Evolutionary conservation across 2,888 invertebrate species (phyloP), one percentile per base, ranked within the genome.

Genomic region (Caenorhabditis zanzibari): DNA sequence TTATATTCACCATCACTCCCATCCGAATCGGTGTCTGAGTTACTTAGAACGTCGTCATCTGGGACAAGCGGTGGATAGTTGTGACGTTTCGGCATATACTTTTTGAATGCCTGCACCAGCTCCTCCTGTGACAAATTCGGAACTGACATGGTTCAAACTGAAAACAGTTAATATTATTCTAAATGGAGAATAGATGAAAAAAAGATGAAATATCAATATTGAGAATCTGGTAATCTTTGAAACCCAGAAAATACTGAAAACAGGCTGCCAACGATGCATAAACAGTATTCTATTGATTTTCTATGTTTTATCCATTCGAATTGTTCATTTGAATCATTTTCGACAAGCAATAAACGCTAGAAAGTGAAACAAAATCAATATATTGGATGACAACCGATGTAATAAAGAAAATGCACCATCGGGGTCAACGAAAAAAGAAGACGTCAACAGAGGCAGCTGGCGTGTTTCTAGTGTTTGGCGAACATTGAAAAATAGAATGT

Each of bases 1-100:
- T 71, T 71, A n/a, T 63, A 32, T 19, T 71, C 77, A 6, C 32
- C 52, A 12, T 63, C 79, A 28, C 69, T 77, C 2, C 38, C 61
- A 28, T 77, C 76, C 0, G 68, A 69, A 1, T 77, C 76, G 0
- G 79, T 79, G 2, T 19, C 2, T 0, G 71, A 54, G 56, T 79
- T 71, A 0, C 38, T 32, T n/a, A 63, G 38, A 0, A 10, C 10
- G 0, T 71, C 71, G 2, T 56, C 47, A 22, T 64, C 56, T 0
- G 4, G 16, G 0, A 79, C 64, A 2, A 79, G 19, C 32, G 71
- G 79, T n/a, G 79, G 79, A 16, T 64, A 79, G 0, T 44, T 47
- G 22, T 41, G 79, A 24, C 64, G 24, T 58, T 64, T 71, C 24
- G 79, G 79, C 71, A 79, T 71, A 26, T n/a, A 63, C 16, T 47